Percentiles rank a stretch among this genome's conserved stretches.
phyloP scores from a whole-genome alignment of 2,113 vertebrate genomes.

The Tringa solitaria region DNA sequence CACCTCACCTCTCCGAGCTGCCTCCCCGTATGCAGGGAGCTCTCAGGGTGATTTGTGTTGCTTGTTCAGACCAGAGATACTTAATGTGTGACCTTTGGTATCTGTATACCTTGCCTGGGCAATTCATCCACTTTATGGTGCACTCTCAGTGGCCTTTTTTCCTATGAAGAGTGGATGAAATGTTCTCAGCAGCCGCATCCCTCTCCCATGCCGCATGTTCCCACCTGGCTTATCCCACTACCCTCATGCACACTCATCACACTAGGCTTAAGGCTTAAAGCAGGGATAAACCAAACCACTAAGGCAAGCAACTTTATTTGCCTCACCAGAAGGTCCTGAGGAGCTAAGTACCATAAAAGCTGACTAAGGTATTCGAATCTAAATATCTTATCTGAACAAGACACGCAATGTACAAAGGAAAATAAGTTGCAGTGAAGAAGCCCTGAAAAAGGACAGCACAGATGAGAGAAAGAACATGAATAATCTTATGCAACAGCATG shows the following conservation, averaged over 20 bases:
- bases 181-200: neutral
- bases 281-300: neutral
- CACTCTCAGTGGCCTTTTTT: neutral
- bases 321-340: neutral
- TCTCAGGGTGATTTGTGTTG: neutral
- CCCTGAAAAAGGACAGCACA: neutral
- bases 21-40: neutral
- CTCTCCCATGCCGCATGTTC: neutral
- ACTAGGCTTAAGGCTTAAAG: neutral
- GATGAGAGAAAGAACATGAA: neutral
- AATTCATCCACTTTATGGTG: neutral
- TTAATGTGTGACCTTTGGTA: neutral
- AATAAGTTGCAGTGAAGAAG: neutral
- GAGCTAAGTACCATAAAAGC: neutral
- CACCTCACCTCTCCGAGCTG: neutral
- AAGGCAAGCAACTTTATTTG: neutral
- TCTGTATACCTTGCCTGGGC: neutral
- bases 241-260: neutral
- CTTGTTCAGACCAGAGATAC: neutral
- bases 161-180: neutral
- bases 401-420: neutral
- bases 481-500: neutral
- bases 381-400: neutral
- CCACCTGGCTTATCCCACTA: neutral
- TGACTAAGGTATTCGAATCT: neutral